Percentiles rank a stretch among this genome's conserved stretches.
phyloP scores from a whole-genome alignment of 23 tunicate species.

The Trididemnum miniatum region DNA sequence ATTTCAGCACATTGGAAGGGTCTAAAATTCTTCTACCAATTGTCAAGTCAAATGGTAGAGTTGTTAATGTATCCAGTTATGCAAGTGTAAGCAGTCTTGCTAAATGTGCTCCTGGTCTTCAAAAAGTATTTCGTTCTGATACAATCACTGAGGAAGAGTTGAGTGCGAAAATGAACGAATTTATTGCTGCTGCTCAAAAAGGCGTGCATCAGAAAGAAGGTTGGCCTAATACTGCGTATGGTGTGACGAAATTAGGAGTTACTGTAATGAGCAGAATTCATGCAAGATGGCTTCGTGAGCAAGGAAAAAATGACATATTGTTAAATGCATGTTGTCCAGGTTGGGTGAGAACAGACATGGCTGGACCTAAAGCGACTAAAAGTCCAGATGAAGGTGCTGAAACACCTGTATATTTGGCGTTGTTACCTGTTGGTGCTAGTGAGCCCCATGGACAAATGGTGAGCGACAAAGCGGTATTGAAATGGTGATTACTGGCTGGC shows the following conservation, averaged over 20 bases:
- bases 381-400: slow-evolving; percentile 70
- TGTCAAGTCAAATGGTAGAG: slow-evolving; percentile 52
- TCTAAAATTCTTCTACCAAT: slow-evolving; percentile 45
- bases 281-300: slow-evolving; percentile 22
- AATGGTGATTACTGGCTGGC: too few relatives aligned
- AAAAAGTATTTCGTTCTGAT: slow-evolving; percentile 47
- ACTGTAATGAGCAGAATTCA: slow-evolving; percentile 43
- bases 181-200: slow-evolving; percentile 30
- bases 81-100: slow-evolving; percentile 15
- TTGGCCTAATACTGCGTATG: slow-evolving; percentile 52
- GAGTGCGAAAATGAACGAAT: slow-evolving; percentile 44
- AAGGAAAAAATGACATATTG: slow-evolving; percentile 38
- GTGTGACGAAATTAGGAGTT: slow-evolving; percentile 54
- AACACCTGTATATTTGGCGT: slow-evolving; percentile 53
- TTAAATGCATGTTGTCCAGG: slow-evolving; percentile 79
- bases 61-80: slow-evolving; percentile 41
- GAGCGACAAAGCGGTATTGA: slow-evolving; percentile 7
- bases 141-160: slow-evolving; percentile 52
- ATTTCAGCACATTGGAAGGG: slow-evolving; percentile 20
- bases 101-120: slow-evolving; percentile 45
- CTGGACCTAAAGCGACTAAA: slow-evolving; percentile 42
- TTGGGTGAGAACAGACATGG: slow-evolving; percentile 70
- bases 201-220: slow-evolving; percentile 32
- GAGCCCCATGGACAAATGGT: slow-evolving; percentile 59
- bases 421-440: slow-evolving; percentile 44